Evolutionary conservation across 2,797 vertebrate species (phyloP).

Genomic region (Intellagama lesueurii): DNA sequence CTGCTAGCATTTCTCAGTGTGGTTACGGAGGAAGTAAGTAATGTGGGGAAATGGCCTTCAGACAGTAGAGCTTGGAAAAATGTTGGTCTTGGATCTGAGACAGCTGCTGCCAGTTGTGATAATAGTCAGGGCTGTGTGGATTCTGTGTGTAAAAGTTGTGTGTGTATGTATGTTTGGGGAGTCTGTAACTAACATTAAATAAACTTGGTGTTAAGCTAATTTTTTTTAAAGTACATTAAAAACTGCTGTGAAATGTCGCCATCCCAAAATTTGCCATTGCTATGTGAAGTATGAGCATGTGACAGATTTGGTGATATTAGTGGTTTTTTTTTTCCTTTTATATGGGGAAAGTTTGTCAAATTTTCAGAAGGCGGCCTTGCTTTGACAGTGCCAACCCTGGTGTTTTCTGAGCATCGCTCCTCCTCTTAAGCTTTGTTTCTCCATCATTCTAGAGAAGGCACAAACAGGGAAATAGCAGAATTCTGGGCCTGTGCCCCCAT

Average conservation of each 20-base stretch:
- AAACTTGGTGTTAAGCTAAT: too few relatives aligned
- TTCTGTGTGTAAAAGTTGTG: background rate
- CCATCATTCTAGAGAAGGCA: background rate
- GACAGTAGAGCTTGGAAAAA: background rate
- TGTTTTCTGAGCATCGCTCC: background rate
- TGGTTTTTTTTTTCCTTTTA: background rate
- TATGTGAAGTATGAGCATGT: background rate
- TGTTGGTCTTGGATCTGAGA: background rate
- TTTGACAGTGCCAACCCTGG: background rate
- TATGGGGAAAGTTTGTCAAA: background rate
- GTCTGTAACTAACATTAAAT: background rate
- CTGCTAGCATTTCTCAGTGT: background rate
- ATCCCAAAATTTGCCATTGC: background rate
- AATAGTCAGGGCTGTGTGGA: background rate
- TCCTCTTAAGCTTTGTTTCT: background rate
- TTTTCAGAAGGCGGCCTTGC: background rate
- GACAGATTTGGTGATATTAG: background rate
- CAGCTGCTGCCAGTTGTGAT: background rate
- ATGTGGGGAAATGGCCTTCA: background rate
- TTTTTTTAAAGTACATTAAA: background rate
- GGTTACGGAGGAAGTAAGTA: background rate
- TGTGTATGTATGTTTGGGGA: background rate
- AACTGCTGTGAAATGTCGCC: background rate
- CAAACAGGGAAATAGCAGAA: too few relatives aligned
- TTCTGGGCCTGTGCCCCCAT: background rate